Evolutionary conservation across 2,888 invertebrate species (phyloP), one percentile per base, ranked within the genome.

Genomic region (Holacanthella duospinosa): DNA sequence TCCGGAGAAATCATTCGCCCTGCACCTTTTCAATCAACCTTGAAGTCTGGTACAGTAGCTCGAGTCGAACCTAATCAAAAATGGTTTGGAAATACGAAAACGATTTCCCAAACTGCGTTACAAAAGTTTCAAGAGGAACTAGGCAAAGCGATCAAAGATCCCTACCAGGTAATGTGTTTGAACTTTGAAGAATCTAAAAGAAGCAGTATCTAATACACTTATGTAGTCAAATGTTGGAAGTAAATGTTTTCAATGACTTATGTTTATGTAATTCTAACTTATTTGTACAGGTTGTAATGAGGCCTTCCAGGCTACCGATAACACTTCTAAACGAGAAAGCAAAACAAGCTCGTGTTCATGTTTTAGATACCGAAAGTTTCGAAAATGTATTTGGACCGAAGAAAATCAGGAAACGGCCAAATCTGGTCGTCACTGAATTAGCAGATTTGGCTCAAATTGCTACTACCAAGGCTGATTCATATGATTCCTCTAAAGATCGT

Each of bases 1-100:
- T 74, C 74, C 55, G 85, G 97, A 59, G 91, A 95, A 82, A 94
- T 99, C 62, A 79, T 95, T 55, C 86, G 86, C 43, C 89, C 96
- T 29, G 99, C 99, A 0, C 96, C 97, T 0, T 99, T 93, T 77
- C 99, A 99, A 79, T 89, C 88, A 55, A 86, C 86, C 79, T 79
- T 94, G 26, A 80, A 88, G 19, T 86, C 94, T 36, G 99, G 99
- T 27, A 87, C 92, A 1, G 85, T 88, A 76, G 93, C 96, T 29
- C 83, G 97, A 64, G 92, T 99, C 0, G 99, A 96, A 78, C 99
- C 99, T 1, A 95, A 92, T 73, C 91, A 94, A 74, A 93, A 89
- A 77, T 99, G 99, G 99, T 99, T 99, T 78, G 95, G 96, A 21
- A 99, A 99, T 77, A 95, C 97, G 0, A 83, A 95, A 68, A 95